Base-by-base conservation (phyloP, 2,113 vertebrate species). In the Monopterus albus region DNA sequence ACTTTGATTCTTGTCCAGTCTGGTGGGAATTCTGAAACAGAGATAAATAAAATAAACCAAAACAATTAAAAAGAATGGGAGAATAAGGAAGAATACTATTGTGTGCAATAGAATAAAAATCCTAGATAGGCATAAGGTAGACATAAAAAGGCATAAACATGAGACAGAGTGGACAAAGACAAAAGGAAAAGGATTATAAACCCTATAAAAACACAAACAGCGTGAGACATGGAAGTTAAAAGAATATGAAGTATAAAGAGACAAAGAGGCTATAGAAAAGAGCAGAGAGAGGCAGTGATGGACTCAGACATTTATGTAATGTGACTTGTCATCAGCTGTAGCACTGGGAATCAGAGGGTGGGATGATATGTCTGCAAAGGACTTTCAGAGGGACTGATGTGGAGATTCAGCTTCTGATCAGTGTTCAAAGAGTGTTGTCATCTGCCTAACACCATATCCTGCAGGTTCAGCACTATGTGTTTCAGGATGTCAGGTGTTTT, bases 381-480 rank as follows among this genome's bases (percentile, higher is more conserved):
- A 75, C 63, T 70, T 79, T 79, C 82, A 39, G 43, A 77, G 62
- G 71, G 57, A 62, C 55, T 78, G 78, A 79, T 42, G 13, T 39
- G 62, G 72, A 80, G 70, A 83, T 88, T 88, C 78, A 82, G 82
- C 53, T 17, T 61, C 45, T 9, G 26, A 79, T 89, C 84, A 88
- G 60, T 51, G 75, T 38, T 62, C 17, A 73, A 10, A 21, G n/a
- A n/a, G n/a, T n/a, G n/a, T n/a, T n/a, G n/a, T n/a, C n/a, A n/a
- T n/a, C n/a, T n/a, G n/a, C n/a, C n/a, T n/a, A n/a, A n/a, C n/a
- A n/a, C n/a, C n/a, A n/a, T n/a, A n/a, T n/a, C n/a, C n/a, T n/a
- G n/a, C n/a, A 31, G 29, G 5, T 31, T 31, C 5, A 5, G 23
- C 5, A 36, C 18, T 40, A 11, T 26, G 50, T 18, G 43, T 33